Percentiles rank a stretch among this genome's conserved stretches.
Evolutionary conservation across 2,797 vertebrate genomes (phyloP).

Genomic region (Poliocrania exsul): DNA sequence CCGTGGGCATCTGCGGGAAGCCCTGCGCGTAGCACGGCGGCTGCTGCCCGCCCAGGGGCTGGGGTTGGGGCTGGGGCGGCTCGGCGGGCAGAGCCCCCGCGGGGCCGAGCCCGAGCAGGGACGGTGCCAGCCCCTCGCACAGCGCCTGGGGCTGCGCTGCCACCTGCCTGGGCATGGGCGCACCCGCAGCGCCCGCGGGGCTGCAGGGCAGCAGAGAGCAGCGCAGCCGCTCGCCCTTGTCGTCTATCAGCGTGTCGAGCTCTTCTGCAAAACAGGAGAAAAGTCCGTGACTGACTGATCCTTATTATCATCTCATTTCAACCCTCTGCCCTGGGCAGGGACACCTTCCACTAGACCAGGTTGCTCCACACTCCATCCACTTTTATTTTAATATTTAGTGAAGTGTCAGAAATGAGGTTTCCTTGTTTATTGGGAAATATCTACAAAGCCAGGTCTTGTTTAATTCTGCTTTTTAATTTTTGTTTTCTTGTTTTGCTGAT

Average conservation of each 20-base stretch:
- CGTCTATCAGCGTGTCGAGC: conserved; percentile 89
- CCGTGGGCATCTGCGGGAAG: conserved; percentile 76
- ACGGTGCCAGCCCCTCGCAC: conserved; percentile 43
- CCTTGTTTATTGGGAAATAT: not conserved
- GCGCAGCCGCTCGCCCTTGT: conserved; percentile 81
- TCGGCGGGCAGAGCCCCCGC: conserved; percentile 69
- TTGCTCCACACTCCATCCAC: not conserved
- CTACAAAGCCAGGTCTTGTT: not conserved
- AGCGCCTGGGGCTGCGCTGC: not conserved
- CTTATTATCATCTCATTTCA: not conserved
- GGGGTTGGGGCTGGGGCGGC: conserved; percentile 30
- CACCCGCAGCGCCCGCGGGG: conserved; percentile 28
- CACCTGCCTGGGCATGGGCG: conserved; percentile 66
- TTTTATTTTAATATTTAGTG: not conserved
- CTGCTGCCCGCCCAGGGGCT: conserved; percentile 59
- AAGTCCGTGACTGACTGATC: not conserved
- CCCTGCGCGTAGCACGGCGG: conserved; percentile 75
- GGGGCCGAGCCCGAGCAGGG: conserved; percentile 45
- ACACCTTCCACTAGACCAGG: not conserved
- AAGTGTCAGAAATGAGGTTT: not conserved
- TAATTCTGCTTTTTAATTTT: not conserved
- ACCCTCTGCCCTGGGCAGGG: too few species aligned
- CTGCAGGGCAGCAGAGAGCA: conserved; percentile 66
- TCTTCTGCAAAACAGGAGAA: conserved; percentile 81
- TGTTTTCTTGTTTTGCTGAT: not conserved